phyloP scores from a whole-genome alignment of 2,113 vertebrate genomes.

The Mustela lutreola region DNA sequence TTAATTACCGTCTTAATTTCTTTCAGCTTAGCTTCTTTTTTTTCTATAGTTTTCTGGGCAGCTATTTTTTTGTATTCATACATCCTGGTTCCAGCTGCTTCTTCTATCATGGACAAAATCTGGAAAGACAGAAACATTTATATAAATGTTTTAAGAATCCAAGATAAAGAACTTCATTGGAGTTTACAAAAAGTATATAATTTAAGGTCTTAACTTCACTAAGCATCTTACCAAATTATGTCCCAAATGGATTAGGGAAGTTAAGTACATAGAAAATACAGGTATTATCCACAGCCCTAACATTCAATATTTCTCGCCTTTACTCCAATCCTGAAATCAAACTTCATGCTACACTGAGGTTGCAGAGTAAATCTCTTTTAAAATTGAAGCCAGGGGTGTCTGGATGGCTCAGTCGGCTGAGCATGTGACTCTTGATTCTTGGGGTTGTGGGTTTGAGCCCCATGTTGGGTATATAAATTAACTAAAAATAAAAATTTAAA shows the following conservation, averaged over 20 bases:
- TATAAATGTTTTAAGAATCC: slow-evolving; percentile 52
- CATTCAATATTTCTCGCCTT: background rate
- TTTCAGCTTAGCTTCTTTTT: slow-evolving; percentile 96
- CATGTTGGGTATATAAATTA: background rate
- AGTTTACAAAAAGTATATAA: slow-evolving; percentile 11
- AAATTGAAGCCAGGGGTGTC: background rate
- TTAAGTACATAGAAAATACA: slow-evolving; percentile 1
- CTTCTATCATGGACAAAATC: slow-evolving; percentile 98
- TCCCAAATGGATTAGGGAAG: background rate
- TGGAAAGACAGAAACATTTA: slow-evolving; percentile 78
- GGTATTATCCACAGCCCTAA: background rate
- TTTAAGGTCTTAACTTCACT: background rate
- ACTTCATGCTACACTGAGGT: background rate
- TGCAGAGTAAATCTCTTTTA: background rate
- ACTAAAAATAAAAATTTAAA: background rate
- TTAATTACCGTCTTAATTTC: slow-evolving; percentile 92
- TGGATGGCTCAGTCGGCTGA: background rate
- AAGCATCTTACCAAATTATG: slow-evolving; percentile 11
- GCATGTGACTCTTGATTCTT: background rate
- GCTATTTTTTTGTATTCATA: slow-evolving; percentile 96
- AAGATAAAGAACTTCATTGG: background rate
- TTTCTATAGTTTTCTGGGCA: slow-evolving; percentile 97
- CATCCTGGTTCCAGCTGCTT: slow-evolving; percentile 98
- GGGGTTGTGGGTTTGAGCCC: background rate
- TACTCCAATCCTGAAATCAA: background rate